These are phyloP conservation scores for Ibycter americanus DNA, from an alignment of 2,797 vertebrate genomes.

Conservation along the genomic window DNA sequence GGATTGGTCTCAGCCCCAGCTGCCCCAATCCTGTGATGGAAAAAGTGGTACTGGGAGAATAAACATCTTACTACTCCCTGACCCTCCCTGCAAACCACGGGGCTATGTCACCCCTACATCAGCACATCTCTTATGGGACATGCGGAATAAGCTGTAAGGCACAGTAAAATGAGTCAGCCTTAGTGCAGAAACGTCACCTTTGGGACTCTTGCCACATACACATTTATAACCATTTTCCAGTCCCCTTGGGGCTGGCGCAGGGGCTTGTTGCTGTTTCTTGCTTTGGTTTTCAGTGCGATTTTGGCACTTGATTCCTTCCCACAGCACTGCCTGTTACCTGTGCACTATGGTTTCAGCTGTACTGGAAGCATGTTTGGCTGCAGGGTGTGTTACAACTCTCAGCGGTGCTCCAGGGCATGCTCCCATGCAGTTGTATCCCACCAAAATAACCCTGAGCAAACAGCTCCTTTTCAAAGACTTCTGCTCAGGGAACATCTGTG, in stretches of 20 bases:
- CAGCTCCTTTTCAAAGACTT: constrained; percentile 10
- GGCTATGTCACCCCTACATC: not conserved
- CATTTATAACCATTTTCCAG: not conserved
- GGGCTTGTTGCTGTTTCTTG: constrained; percentile 17
- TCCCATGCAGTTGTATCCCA: not conserved
- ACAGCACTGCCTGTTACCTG: not conserved
- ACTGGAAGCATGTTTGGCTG: not conserved
- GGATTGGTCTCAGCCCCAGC: not conserved
- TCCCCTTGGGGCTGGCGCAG: accelerated
- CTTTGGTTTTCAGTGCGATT: not conserved
- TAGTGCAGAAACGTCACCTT: not conserved
- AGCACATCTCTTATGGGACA: not conserved
- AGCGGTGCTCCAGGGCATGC: not conserved
- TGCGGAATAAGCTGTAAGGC: not conserved
- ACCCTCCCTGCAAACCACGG: not conserved
- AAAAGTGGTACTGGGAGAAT: not conserved
- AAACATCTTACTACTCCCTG: not conserved
- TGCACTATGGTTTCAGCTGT: accelerated
- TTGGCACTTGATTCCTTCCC: not conserved
- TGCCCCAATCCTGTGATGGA: not conserved
- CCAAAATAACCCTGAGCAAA: constrained; percentile 8
- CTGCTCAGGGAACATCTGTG: not conserved
- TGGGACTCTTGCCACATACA: constrained; percentile 20
- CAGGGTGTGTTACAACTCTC: not conserved
- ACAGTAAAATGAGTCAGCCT: not conserved